phyloP scores from a whole-genome alignment of 1,140 invertebrate species.

The Drosophila bocki region DNA sequence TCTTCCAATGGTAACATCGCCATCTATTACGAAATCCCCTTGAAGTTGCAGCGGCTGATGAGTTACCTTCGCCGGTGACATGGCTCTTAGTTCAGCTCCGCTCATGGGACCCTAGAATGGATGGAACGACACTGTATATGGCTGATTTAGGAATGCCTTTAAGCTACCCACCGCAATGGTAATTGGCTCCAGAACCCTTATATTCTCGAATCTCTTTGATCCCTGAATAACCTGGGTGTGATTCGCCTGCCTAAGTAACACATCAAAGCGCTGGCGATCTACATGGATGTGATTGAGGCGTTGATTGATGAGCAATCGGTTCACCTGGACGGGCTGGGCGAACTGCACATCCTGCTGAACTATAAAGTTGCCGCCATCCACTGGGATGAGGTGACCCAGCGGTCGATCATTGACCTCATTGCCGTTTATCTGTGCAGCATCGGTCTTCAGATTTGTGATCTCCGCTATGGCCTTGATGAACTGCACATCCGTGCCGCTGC shows the following conservation, averaged over 20 bases:
- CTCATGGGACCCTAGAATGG: conserved; percentile 67
- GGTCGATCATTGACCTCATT: conserved; percentile 63
- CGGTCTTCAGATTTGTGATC: conserved; percentile 51
- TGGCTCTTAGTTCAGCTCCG: conserved; percentile 76
- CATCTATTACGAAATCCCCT: conserved; percentile 84
- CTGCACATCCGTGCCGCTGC: conserved; percentile 54
- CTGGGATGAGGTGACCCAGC: conserved; percentile 59
- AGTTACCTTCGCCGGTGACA: conserved; percentile 84
- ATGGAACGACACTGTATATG: no score
- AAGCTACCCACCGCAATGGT: conserved; percentile 65
- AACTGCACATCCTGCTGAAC: conserved; percentile 85
- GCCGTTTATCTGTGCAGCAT: conserved; percentile 55
- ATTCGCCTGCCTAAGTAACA: conserved; percentile 77
- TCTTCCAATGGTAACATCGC: conserved; percentile 79
- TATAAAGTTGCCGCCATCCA: conserved; percentile 69
- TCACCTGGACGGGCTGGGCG: conserved; percentile 69
- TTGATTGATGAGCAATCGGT: conserved; percentile 79
- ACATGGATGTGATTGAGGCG: conserved; percentile 85
- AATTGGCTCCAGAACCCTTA: conserved; percentile 84
- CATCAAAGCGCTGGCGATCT: conserved; percentile 79
- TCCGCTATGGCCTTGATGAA: conserved; percentile 58
- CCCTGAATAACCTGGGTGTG: conserved; percentile 84
- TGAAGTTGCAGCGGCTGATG: conserved; percentile 68
- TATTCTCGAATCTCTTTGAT: conserved; percentile 81
- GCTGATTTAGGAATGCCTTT: fast-evolving